These are phyloP conservation scores for Anas platyrhynchos DNA, from an alignment of 2,113 vertebrate species.

Conservation along the genomic window DNA sequence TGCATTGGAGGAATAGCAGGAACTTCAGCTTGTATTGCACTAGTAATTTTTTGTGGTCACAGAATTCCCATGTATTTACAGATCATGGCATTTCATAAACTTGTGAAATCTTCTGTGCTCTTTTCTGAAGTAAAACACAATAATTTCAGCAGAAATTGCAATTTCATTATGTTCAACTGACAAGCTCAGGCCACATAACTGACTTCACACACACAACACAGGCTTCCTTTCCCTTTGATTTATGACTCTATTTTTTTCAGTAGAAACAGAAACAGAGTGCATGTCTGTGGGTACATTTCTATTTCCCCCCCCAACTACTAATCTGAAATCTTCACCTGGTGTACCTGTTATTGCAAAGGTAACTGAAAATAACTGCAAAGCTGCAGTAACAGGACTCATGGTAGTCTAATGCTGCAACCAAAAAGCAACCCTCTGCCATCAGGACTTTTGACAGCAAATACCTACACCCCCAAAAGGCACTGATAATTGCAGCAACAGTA, in stretches of 20 bases:
- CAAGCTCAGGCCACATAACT: slow-evolving; percentile 13
- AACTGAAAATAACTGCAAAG: neutral
- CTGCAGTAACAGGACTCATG: rapidly evolving
- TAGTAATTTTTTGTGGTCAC: neutral
- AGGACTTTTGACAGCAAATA: neutral
- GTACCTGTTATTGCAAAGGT: neutral
- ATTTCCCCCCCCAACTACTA: neutral
- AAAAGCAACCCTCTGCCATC: neutral
- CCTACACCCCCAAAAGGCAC: neutral
- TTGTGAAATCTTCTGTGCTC: neutral
- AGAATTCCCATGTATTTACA: neutral
- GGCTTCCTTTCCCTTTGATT: neutral
- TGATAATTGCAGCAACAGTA: neutral
- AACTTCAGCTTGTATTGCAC: neutral
- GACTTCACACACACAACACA: neutral
- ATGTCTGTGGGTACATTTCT: neutral
- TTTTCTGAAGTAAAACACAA: neutral
- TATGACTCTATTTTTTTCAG: neutral
- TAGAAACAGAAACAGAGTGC: neutral
- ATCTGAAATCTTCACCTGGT: neutral
- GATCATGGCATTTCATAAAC: neutral
- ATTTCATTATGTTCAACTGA: slow-evolving; percentile 19
- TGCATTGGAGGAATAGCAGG: neutral
- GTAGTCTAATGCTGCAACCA: neutral
- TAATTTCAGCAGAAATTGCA: slow-evolving; percentile 9